Percentiles rank a stretch among this genome's conserved stretches.
phyloP scores from a whole-genome alignment of 1,140 invertebrate genomes.

The Proctacanthus coquilletti region DNA sequence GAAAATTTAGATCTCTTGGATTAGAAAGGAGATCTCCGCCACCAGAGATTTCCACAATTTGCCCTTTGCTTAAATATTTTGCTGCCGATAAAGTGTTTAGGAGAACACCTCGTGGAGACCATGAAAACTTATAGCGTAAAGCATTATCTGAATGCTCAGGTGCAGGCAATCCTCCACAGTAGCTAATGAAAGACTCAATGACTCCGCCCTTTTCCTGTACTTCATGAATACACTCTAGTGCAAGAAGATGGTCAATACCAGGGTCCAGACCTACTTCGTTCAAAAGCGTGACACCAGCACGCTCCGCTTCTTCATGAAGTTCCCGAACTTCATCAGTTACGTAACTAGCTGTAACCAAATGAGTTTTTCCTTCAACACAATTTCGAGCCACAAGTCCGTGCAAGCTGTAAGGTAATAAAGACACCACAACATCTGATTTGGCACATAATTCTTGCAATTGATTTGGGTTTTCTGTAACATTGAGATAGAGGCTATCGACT shows the following conservation, averaged over 20 bases:
- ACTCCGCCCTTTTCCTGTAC: slow-evolving; percentile 58
- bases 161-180: slow-evolving; percentile 90
- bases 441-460: slow-evolving; percentile 54
- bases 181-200: slow-evolving; percentile 89
- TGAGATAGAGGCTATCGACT: slow-evolving; percentile 65
- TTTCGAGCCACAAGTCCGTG: slow-evolving; percentile 73
- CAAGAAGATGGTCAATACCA: slow-evolving; percentile 93
- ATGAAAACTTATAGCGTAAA: slow-evolving; percentile 94
- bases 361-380: slow-evolving; percentile 71
- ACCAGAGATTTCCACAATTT: slow-evolving; percentile 78
- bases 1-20: slow-evolving; percentile 63
- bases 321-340: slow-evolving; percentile 66
- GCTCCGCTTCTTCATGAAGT: slow-evolving; percentile 60
- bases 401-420: slow-evolving; percentile 80
- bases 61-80: slow-evolving; percentile 70
- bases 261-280: slow-evolving; percentile 96
- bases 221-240: slow-evolving; percentile 93
- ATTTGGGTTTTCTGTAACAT: slow-evolving; percentile 58
- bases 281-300: slow-evolving; percentile 77
- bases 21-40: slow-evolving; percentile 77
- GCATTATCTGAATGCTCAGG: slow-evolving; percentile 91
- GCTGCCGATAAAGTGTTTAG: slow-evolving; percentile 79
- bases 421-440: slow-evolving; percentile 68
- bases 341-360: slow-evolving; percentile 96
- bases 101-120: slow-evolving; percentile 84